Conservation (phyloP, 1,140 invertebrate genomes). For the Calephelis nemesis region DNA sequence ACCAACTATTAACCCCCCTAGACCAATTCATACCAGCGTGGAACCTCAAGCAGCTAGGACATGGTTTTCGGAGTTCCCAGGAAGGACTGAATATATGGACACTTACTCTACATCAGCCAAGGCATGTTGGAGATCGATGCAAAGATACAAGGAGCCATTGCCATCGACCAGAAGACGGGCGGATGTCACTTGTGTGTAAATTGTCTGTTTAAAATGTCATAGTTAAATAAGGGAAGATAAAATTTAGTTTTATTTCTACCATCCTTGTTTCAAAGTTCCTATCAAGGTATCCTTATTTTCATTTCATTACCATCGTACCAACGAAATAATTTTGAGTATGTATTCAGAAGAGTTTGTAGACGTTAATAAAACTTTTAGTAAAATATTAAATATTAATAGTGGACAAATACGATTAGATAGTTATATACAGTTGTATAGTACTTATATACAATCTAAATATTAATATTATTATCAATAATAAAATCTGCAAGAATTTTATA, state of each 20-base stretch:
- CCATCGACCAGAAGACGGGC: conserved; percentile 79
- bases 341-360: too few relatives aligned
- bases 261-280: neutral
- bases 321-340: too few relatives aligned
- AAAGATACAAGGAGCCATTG: conserved; percentile 80
- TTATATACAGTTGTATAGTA: too few relatives aligned
- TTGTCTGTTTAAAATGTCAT: conserved; percentile 19
- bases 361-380: too few relatives aligned
- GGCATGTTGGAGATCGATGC: conserved; percentile 79
- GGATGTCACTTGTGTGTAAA: conserved; percentile 67
- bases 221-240: conserved; percentile 51
- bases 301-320: too few relatives aligned
- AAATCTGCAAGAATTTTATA: too few relatives aligned
- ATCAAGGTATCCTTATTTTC: neutral
- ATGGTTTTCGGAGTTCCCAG: conserved; percentile 78
- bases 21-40: conserved; percentile 53
- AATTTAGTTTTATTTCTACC: conserved; percentile 29
- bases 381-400: too few relatives aligned
- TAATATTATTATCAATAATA: too few relatives aligned
- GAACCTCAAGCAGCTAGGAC: conserved; percentile 63
- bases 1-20: conserved; percentile 60
- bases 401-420: too few relatives aligned
- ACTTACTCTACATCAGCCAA: conserved; percentile 79
- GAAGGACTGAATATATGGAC: conserved; percentile 81
- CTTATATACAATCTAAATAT: too few relatives aligned